Base-by-base conservation (phyloP, 2,113 vertebrate genomes). In the Ochotona princeps region DNA sequence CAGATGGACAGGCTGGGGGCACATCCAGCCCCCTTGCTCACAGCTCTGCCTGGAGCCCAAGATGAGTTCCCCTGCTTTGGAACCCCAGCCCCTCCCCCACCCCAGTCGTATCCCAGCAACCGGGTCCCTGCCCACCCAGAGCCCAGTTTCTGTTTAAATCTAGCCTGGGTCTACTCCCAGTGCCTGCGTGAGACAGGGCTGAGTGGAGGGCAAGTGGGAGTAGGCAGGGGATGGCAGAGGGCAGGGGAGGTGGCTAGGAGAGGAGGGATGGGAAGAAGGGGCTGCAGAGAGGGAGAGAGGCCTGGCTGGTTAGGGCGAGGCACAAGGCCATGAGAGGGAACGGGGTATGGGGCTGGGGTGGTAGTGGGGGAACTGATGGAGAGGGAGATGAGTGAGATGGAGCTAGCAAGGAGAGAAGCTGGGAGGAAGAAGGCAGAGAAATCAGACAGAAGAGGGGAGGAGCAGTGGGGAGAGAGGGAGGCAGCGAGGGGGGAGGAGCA, bases 171-270 rank as follows among this genome's bases (percentile, higher is more conserved):
- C 81, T 83, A 67, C 65, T 49, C 87, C 65, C 84, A 70, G 85
- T 89, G 73, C 73, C 90, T 60, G 76, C 2, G 2, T n/a, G 73
- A 84, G 78, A 83, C 91, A 73, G 93, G 94, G 89, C 89, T 85
- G 90, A 88, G 69, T 69, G 5, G 73, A 90, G 95, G 96, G 94
- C 92, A 96, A 96, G 96, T 94, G 96, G 89, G 83, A 32, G 14
- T 49, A 81, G 92, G 25, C 9, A 82, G 73, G 75, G 85, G 82
- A 51, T 83, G 91, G 88, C 11, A 35, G 74, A 28, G 81, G 25
- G 60, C 17, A 5, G 20, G 61, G 67, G 51, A 13, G 49, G 30
- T 67, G n/a, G n/a, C 15, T 18, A 66, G 73, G 73, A 32, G 51
- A 3, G 14, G 44, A 80, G 70, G 30, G 51, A 69, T 13, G 70